A percentile compares a stretch with the other conserved stretches of the same genome.
phyloP scores from a whole-genome alignment of 2,113 vertebrate genomes.

The Pedionomus torquatus region DNA sequence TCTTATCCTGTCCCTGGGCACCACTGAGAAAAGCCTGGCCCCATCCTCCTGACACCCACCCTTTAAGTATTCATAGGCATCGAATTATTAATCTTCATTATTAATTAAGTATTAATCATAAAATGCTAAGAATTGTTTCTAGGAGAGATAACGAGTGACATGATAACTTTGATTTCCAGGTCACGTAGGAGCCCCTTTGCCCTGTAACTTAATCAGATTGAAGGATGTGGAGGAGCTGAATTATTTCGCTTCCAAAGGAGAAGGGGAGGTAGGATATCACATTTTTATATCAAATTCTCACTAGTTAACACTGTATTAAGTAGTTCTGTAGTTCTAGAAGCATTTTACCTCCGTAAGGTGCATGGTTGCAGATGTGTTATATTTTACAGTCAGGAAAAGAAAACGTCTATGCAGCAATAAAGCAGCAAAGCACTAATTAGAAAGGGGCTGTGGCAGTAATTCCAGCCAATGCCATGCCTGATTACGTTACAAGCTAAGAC shows the following conservation, averaged over 20 bases:
- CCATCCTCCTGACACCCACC: no score
- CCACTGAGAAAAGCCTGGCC: no score
- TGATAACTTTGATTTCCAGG: conserved; percentile 77
- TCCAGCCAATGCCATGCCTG: background rate
- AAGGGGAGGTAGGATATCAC: conserved; percentile 88
- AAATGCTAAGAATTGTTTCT: background rate
- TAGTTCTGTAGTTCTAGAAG: background rate
- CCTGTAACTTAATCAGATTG: conserved; percentile 95
- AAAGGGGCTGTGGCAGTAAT: background rate
- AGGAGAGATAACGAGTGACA: conserved; percentile 14
- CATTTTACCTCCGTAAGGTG: background rate
- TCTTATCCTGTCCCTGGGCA: no score
- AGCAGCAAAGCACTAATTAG: background rate
- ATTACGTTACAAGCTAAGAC: background rate
- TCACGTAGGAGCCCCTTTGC: conserved; percentile 94
- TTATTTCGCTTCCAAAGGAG: conserved; percentile 93
- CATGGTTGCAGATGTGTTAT: background rate
- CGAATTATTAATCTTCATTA: no score
- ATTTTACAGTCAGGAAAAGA: background rate
- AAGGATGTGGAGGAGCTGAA: conserved; percentile 95
- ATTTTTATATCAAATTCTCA: background rate
- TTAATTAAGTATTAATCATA: background rate
- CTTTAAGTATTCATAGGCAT: no score
- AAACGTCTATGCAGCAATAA: background rate
- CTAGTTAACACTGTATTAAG: background rate